Base-by-base conservation (phyloP, 2,113 vertebrate species). In the Pelusios castaneus region DNA sequence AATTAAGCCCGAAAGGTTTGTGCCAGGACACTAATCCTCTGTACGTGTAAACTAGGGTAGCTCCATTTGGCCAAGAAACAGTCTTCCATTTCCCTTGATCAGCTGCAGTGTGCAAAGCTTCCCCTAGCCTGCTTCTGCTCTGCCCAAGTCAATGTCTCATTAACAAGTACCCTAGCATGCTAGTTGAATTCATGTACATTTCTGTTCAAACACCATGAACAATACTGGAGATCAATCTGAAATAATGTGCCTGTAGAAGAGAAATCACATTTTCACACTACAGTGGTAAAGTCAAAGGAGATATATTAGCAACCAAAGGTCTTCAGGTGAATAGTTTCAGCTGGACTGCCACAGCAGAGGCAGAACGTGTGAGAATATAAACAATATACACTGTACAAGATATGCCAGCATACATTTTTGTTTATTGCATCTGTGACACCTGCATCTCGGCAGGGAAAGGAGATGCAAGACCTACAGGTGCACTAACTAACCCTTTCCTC, bases 381-480 rank as follows among this genome's bases (percentile, higher is more conserved):
- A 83, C 60, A 87, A 41, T 45, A 43, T 67, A 10, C 90, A 80
- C 79, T 95, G 60, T 67, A 67, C 60, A 34, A 16, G 60, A n/a
- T n/a, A 67, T 67, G 60, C 34, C 60, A 21, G 16, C 34, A 9
- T 67, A 19, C 31, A 63, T n/a, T 67, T 77, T 82, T 45, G 34
- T 12, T 22, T 80, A 63, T 90, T 91, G 52, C 84, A 3, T n/a
- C n/a, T n/a, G n/a, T n/a, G n/a, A n/a, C n/a, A n/a, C 92, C 93
- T 91, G 91, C 89, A 93, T 87, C 89, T 87, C 79, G 82, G 52
- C 85, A 95, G 93, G 85, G 88, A 88, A 95, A 95, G 76, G 60
- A 92, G 85, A 96, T 94, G 89, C 84, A 93, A 96, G 91, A 95
- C 73, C 91, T 94, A 54, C 90, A 95, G 89, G 91, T 92, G 89